phyloP scores from a whole-genome alignment of 2,797 vertebrate genomes.

The Typhlichthys eigenmanni region DNA sequence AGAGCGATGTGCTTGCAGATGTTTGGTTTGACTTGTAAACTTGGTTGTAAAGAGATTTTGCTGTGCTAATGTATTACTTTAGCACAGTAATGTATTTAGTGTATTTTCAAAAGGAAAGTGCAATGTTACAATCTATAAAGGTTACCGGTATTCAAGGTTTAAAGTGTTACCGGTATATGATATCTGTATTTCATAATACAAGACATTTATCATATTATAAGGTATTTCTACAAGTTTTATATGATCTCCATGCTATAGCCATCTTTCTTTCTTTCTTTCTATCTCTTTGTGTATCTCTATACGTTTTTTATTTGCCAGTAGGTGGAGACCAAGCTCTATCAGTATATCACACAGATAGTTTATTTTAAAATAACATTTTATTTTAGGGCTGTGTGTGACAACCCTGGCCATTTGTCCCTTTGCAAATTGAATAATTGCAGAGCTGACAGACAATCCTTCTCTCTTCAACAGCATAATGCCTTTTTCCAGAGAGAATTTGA shows the following conservation, averaged over 20 bases:
- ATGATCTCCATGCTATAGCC: neutral
- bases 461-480: constrained; percentile 26
- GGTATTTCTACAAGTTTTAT: too few relatives aligned
- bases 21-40: constrained; percentile 21
- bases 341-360: constrained; percentile 33
- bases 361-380: constrained; percentile 45
- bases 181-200: constrained; percentile 20
- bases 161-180: too few relatives aligned
- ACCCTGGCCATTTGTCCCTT: constrained; percentile 55
- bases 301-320: constrained; percentile 70
- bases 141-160: too few relatives aligned
- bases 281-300: neutral
- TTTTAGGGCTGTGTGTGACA: constrained; percentile 58
- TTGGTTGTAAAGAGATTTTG: too few relatives aligned
- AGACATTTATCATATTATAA: constrained; percentile 3
- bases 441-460: constrained; percentile 37
- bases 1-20: constrained; percentile 36
- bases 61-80: too few relatives aligned
- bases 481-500: constrained; percentile 33
- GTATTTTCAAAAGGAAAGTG: too few relatives aligned
- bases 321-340: constrained; percentile 80
- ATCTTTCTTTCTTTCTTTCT: neutral
- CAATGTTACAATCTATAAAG: too few relatives aligned
- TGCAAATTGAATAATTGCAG: constrained; percentile 64
- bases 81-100: too few relatives aligned